Conservation (phyloP, 2,113 vertebrate genomes). For the Numida meleagris region DNA sequence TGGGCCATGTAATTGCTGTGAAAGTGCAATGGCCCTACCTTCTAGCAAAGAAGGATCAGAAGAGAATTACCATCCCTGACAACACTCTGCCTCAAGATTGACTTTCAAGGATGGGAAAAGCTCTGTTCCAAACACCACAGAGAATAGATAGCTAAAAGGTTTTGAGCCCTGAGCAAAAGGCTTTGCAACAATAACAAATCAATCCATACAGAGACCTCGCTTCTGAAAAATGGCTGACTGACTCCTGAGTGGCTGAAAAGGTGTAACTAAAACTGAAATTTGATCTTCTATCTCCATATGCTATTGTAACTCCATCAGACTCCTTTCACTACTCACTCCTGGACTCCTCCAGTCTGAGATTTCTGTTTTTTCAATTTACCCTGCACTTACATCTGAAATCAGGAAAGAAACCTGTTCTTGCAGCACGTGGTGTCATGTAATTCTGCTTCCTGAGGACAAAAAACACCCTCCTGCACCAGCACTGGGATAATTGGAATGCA, state of each 20-base stretch:
- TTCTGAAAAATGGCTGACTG: slow-evolving; percentile 32
- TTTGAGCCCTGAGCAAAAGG: not conserved
- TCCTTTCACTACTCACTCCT: slow-evolving; percentile 18
- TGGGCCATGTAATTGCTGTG: not conserved
- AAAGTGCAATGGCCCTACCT: not conserved
- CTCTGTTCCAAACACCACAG: not conserved
- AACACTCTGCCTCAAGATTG: not conserved
- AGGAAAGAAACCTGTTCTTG: not conserved
- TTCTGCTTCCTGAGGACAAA: not conserved
- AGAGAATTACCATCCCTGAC: not conserved
- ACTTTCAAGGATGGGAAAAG: not conserved
- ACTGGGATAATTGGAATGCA: not conserved
- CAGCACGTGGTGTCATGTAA: not conserved
- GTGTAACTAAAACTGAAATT: slow-evolving; percentile 2
- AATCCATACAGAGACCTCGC: not conserved
- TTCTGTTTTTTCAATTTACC: not conserved
- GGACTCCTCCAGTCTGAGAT: not conserved
- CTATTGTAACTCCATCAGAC: slow-evolving; percentile 39
- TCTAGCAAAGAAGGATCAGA: accelerated
- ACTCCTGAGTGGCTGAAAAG: slow-evolving; percentile 7
- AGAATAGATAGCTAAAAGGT: not conserved
- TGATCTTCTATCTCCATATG: not conserved
- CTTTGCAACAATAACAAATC: slow-evolving; percentile 59
- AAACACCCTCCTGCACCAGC: not conserved
- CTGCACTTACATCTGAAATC: not conserved